A percentile compares a stretch with the other conserved stretches of the same genome.
Evolutionary conservation across 2,113 vertebrate species (phyloP).

Genomic region (Rousettus leschenaultii): DNA sequence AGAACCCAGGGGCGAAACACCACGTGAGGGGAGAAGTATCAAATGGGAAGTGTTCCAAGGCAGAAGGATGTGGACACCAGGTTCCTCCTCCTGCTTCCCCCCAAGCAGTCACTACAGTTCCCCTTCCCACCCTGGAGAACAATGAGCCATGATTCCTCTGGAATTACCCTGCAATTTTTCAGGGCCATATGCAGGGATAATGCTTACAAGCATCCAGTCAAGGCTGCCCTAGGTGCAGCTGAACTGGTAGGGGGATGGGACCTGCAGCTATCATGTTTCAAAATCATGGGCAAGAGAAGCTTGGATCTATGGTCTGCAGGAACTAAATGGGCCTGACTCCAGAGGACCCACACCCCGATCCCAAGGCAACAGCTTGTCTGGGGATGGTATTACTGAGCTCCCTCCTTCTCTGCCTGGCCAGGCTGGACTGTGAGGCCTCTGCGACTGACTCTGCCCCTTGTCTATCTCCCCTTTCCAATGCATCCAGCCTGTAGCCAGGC

Average conservation of each 20-base stretch:
- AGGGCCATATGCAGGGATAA: background rate
- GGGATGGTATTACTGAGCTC: background rate
- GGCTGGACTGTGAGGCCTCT: background rate
- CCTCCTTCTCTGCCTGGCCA: background rate
- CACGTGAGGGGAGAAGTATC: background rate
- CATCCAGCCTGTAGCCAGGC: background rate
- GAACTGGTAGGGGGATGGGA: background rate
- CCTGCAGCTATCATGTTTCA: background rate
- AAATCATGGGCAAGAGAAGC: background rate
- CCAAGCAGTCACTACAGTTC: background rate
- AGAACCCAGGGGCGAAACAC: background rate
- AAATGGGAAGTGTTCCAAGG: background rate
- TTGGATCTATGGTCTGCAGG: background rate
- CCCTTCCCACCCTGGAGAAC: constrained; percentile 41
- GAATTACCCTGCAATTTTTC: constrained; percentile 44
- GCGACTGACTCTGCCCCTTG: background rate
- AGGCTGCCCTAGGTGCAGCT: background rate
- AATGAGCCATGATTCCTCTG: constrained; percentile 17
- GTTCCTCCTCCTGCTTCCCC: constrained; percentile 17
- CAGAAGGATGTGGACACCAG: background rate
- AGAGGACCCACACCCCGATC: background rate
- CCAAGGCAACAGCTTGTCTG: background rate
- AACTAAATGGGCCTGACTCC: background rate
- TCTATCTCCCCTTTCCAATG: background rate
- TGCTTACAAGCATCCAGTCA: background rate